A percentile compares a stretch with the other conserved stretches of the same genome.
phyloP scores from a whole-genome alignment of 2,888 invertebrate genomes.

The Endomychus coccineus region DNA sequence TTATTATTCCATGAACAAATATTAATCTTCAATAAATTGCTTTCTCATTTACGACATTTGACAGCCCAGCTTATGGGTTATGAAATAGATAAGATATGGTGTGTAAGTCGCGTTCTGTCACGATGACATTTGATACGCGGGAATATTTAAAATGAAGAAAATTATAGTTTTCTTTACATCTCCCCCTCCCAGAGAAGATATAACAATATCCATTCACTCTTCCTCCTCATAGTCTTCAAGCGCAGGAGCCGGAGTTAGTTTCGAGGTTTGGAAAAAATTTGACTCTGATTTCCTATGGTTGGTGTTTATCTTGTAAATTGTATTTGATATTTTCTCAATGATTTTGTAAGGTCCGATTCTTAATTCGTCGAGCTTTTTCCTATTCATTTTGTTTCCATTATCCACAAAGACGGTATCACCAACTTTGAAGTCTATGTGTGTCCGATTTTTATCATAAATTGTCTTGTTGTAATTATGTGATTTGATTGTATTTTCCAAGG shows the following conservation, averaged over 20 bases:
- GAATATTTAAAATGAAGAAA: no score
- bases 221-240: no score
- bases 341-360: constrained; percentile 20
- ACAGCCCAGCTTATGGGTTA: no score
- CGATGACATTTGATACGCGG: no score
- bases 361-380: constrained; percentile 19
- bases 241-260: constrained; percentile 9
- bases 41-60: no score
- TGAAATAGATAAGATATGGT: no score
- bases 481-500: constrained; percentile 18
- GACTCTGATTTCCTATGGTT: constrained; percentile 10
- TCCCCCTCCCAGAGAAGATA: no score
- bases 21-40: no score
- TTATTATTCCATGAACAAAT: no score
- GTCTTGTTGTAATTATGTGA: constrained; percentile 21
- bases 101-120: no score
- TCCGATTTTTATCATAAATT: constrained; percentile 18
- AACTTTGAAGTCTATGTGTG: constrained; percentile 18
- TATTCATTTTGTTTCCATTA: constrained; percentile 20
- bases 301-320: constrained; percentile 14
- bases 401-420: constrained; percentile 24
- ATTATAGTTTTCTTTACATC: no score
- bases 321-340: constrained; percentile 11
- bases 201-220: no score
- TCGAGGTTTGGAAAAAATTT: constrained; percentile 12